A percentile compares a stretch with the other conserved stretches of the same genome.
Evolutionary conservation across 2,113 vertebrate species (phyloP).

Genomic region (Calyptomena viridis): DNA sequence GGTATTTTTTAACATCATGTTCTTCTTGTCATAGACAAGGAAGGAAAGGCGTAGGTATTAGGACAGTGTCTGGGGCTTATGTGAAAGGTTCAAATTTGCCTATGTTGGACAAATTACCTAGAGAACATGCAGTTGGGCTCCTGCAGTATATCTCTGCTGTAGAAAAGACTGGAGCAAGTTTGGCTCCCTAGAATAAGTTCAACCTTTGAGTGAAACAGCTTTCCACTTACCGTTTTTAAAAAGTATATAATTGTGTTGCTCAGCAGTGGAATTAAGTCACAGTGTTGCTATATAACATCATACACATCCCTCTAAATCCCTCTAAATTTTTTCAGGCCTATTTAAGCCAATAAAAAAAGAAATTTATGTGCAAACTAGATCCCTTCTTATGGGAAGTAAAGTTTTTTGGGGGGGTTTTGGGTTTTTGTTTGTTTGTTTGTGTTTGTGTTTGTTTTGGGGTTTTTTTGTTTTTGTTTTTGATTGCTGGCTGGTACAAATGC

Average conservation of each 20-base stretch:
- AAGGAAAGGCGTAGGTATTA: neutral
- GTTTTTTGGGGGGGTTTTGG: no score
- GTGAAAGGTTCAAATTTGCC: neutral
- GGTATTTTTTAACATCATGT: neutral
- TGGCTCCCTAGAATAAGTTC: neutral
- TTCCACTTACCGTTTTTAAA: neutral
- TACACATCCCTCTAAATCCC: rapidly evolving
- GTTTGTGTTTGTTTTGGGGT: neutral
- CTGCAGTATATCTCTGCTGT: neutral
- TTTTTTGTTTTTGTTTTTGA: neutral
- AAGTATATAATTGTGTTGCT: neutral
- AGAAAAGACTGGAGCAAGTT: neutral
- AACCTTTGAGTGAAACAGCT: neutral
- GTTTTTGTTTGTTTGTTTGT: neutral
- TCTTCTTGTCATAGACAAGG: neutral
- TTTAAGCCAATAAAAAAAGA: neutral
- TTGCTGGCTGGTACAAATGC: neutral
- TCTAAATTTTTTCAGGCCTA: neutral
- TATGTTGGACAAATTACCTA: neutral
- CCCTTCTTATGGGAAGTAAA: neutral
- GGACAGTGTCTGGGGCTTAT: neutral
- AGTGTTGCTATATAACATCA: neutral
- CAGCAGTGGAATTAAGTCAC: neutral
- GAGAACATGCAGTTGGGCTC: neutral
- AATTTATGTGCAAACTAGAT: neutral